Conservation (phyloP, 2,797 vertebrate species). For the Perodicticus potto region DNA sequence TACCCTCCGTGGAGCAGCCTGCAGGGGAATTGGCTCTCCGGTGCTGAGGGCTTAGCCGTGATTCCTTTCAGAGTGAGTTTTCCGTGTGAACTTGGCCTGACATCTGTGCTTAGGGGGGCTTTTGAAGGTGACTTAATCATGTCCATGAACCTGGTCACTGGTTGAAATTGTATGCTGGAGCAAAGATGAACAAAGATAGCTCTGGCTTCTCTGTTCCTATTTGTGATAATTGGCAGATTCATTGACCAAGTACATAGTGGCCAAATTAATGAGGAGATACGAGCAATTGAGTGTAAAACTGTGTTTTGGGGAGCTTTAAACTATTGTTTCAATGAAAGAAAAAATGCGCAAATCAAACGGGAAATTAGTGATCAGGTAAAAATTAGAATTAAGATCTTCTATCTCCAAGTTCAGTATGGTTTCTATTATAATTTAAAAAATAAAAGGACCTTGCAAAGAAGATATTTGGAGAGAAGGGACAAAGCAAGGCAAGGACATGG, state of each 20-base stretch:
- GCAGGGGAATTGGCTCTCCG: neutral
- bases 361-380: neutral
- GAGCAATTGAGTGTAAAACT: neutral
- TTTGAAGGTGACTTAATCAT: neutral
- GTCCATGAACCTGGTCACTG: neutral
- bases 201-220: neutral
- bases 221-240: neutral
- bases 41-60: neutral
- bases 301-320: neutral
- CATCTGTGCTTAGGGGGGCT: neutral
- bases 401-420: neutral
- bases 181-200: neutral
- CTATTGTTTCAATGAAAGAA: constrained; percentile 33
- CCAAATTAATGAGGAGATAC: neutral
- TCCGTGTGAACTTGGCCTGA: neutral
- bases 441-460: neutral
- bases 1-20: neutral
- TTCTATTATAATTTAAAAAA: neutral
- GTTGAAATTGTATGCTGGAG: neutral
- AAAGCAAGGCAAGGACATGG: neutral
- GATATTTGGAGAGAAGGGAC: neutral
- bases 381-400: neutral
- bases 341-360: neutral
- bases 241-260: neutral
- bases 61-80: neutral